Evolutionary conservation across 1,140 invertebrate species (phyloP), one percentile per base, ranked within the genome.

Genomic region (Drosophila tani): DNA sequence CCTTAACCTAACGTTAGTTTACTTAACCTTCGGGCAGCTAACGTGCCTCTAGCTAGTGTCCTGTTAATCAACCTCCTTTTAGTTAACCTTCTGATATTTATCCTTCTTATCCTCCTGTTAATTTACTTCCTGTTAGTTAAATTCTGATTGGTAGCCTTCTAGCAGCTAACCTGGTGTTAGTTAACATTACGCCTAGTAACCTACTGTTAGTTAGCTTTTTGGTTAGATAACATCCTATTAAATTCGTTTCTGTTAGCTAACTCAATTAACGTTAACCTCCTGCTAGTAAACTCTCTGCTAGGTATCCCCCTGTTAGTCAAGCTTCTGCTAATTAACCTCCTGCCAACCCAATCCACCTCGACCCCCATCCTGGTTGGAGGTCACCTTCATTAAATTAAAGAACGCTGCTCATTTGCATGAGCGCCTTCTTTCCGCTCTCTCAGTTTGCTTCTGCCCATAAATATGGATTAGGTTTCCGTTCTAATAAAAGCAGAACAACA

Each of bases 341-440:
- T 21, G 15, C 29, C n/a, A 66, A 29, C 11, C n/a, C 35, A 50
- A 21, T 7, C 60, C 45, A 62, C 46, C 55, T n/a, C 57, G 40
- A 65, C 46, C 59, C 21, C 17, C 19, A 24, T 17, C 19, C 24
- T 21, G 27, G 74, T 43, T 14, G 32, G 64, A 41, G 53, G 65
- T 66, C 57, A 65, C 66, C 63, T 81, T 73, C 63, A 81, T 86
- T 84, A 82, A 87, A 82, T 82, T 75, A 79, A 76, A 68, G 58
- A 82, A 68, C 49, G 55, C 27, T 58, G 63, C 38, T 70, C 59
- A 82, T 85, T 86, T 85, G 75, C 79, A 75, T 79, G 64, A 35
- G 19, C 60, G 57, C 60, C 57, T 46, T 29, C n/a, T n/a, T 60
- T 35, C 32, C 41, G 56, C 53, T 56, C 15, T 17, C 29, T 29